Percentiles rank a stretch among this genome's conserved stretches.
phyloP scores from a whole-genome alignment of 23 tunicate species.

The Corella eumyota region DNA sequence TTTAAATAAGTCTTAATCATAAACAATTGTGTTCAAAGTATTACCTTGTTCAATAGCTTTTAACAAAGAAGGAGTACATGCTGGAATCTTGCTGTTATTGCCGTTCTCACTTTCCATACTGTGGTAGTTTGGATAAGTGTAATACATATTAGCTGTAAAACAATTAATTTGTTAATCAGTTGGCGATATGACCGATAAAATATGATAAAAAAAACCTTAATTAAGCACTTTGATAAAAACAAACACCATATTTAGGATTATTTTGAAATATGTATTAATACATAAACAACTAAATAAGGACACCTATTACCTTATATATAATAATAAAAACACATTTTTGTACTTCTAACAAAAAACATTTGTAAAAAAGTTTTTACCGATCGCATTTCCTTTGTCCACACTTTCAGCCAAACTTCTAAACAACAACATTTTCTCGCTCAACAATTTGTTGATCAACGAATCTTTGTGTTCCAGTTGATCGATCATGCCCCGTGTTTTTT shows the following conservation, averaged over 20 bases:
- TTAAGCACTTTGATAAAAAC: background rate
- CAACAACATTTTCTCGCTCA: slow-evolving; percentile 59
- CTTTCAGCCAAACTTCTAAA: slow-evolving; percentile 41
- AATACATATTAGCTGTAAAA: slow-evolving; percentile 36
- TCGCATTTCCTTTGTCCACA: slow-evolving; percentile 26
- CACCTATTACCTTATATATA: background rate
- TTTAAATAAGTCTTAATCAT: no score
- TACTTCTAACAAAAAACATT: no score
- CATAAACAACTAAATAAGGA: background rate
- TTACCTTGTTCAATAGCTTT: slow-evolving; percentile 78
- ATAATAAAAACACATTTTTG: background rate
- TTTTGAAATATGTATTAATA: background rate
- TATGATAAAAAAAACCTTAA: background rate
- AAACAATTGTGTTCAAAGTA: background rate
- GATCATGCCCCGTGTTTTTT: slow-evolving; percentile 32
- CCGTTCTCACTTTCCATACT: slow-evolving; percentile 5
- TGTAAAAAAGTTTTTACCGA: slow-evolving; percentile 20
- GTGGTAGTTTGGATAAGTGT: slow-evolving; percentile 16
- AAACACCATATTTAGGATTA: background rate
- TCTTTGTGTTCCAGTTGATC: slow-evolving; percentile 50
- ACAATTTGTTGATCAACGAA: slow-evolving; percentile 25
- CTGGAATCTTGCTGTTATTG: slow-evolving; percentile 14
- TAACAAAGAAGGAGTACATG: slow-evolving; percentile 40
- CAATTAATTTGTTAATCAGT: background rate
- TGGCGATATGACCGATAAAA: background rate